phyloP scores from a whole-genome alignment of 2,113 vertebrate species.

The Gopherus flavomarginatus region DNA sequence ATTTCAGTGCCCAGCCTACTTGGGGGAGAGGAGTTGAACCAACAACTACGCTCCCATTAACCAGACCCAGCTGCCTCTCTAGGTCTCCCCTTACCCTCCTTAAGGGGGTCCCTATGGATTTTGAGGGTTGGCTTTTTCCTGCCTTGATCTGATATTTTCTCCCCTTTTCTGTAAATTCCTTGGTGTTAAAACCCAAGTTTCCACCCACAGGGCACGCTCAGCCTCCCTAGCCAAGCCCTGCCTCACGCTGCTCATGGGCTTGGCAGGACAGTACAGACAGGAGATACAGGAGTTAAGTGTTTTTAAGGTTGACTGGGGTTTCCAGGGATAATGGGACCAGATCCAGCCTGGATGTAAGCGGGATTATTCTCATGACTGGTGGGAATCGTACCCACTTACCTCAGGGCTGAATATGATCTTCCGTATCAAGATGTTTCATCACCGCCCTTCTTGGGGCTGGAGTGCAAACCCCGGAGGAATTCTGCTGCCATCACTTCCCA shows the following conservation, averaged over 20 bases:
- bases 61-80: neutral
- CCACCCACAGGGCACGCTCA: neutral
- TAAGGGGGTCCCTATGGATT: neutral
- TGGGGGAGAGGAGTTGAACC: neutral
- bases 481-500: neutral
- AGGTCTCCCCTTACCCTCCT: neutral
- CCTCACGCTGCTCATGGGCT: neutral
- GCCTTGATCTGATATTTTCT: neutral
- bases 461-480: neutral
- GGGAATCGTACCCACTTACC: neutral
- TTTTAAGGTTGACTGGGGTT: neutral
- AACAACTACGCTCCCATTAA: neutral
- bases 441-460: neutral
- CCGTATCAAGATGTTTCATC: neutral
- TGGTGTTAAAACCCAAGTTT: neutral
- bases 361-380: neutral
- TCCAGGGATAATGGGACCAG: neutral
- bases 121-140: neutral
- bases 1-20: rapidly evolving
- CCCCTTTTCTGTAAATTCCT: neutral
- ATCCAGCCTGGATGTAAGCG: neutral
- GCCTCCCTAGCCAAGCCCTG: neutral
- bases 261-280: neutral
- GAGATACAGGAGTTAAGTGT: neutral
- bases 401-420: neutral